phyloP scores from a whole-genome alignment of 2,888 invertebrate species.

The Callimorpha dominula region DNA sequence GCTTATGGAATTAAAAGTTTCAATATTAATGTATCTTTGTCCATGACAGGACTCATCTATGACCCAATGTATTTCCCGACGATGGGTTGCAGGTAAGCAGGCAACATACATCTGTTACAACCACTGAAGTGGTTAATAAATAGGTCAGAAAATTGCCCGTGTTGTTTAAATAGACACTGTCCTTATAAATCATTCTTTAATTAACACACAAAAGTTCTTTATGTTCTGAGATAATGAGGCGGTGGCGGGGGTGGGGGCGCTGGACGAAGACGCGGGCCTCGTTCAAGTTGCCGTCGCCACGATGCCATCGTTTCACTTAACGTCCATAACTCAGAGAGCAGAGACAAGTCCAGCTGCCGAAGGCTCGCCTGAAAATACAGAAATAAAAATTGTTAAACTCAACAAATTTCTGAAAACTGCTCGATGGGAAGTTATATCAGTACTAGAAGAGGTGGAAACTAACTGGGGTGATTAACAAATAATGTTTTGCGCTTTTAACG shows the following conservation, averaged over 20 bases:
- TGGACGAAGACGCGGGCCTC: slow-evolving; percentile 82
- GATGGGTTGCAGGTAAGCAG: background rate
- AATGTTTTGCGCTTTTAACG: too few relatives aligned
- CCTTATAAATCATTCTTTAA: slow-evolving; percentile 10
- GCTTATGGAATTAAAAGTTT: background rate
- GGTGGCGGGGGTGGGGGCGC: slow-evolving; percentile 84
- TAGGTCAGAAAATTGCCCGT: background rate
- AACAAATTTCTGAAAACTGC: background rate
- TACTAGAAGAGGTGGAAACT: background rate
- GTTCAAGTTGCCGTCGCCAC: slow-evolving; percentile 87
- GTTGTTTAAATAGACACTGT: slow-evolving; percentile 7
- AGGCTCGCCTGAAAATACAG: slow-evolving; percentile 91
- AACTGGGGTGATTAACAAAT: too few relatives aligned
- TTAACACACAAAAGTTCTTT: slow-evolving; percentile 29
- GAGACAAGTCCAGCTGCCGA: slow-evolving; percentile 94
- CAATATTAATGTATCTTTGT: background rate
- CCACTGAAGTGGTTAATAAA: background rate
- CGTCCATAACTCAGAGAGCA: slow-evolving; percentile 96
- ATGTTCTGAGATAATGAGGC: slow-evolving; percentile 81
- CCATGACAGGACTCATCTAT: background rate
- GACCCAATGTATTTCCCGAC: background rate
- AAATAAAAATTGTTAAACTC: background rate
- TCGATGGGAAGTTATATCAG: background rate
- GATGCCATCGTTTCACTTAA: slow-evolving; percentile 97
- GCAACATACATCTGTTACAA: background rate